These are phyloP conservation scores for Leontocebus nigricollis DNA, from an alignment of 2,797 vertebrate genomes.

Conservation along the genomic window DNA sequence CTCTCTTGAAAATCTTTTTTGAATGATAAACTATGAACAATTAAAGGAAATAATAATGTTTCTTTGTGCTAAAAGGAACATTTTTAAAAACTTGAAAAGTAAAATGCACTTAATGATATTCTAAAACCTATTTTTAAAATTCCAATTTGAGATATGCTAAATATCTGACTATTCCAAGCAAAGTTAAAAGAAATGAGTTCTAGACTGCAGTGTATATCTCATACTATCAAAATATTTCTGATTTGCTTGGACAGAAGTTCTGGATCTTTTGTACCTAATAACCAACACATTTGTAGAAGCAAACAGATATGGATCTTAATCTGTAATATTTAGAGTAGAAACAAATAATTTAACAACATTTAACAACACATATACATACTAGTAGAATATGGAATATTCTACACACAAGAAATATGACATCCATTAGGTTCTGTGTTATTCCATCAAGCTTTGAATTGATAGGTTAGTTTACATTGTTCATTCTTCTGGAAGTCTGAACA, in stretches of 20 bases:
- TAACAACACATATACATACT: not conserved
- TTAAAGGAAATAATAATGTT: not conserved
- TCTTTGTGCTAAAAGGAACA: not conserved
- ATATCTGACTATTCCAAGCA: not conserved
- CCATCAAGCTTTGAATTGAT: not conserved
- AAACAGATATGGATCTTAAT: not conserved
- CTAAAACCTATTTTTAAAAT: not conserved
- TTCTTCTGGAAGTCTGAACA: not conserved
- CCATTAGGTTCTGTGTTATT: not conserved
- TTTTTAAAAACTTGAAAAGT: not conserved
- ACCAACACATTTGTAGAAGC: not conserved
- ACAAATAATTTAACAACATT: not conserved
- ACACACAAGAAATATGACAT: not conserved
- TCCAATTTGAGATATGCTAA: not conserved
- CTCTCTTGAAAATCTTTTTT: not conserved
- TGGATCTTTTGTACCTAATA: not conserved
- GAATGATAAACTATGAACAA: slow-evolving; percentile 40
- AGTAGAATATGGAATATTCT: not conserved
- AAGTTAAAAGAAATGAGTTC: not conserved
- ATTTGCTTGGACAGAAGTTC: not conserved
- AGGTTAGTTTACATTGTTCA: not conserved
- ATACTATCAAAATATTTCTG: not conserved
- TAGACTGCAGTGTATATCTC: not conserved
- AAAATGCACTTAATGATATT: not conserved
- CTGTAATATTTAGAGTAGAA: not conserved